These are phyloP conservation scores for Bombyx huttoni DNA, from an alignment of 2,888 invertebrate species.

Conservation along the genomic window DNA sequence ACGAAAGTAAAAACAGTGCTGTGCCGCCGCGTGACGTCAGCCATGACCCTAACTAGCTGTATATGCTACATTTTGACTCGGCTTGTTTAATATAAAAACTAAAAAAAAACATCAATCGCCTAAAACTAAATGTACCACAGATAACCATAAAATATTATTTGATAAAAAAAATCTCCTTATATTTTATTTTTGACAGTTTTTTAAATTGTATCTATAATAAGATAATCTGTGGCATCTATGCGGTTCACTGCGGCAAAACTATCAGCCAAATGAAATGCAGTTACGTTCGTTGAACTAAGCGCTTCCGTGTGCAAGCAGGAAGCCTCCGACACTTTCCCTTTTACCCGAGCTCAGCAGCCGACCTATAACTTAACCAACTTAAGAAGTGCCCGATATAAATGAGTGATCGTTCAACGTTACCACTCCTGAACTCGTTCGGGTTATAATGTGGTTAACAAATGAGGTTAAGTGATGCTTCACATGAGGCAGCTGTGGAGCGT, in stretches of 20 bases:
- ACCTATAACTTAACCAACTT: slow-evolving; percentile 41
- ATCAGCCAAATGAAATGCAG: slow-evolving; percentile 33
- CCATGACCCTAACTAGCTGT: not conserved
- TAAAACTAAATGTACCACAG: not conserved
- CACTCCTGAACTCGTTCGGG: slow-evolving; percentile 23
- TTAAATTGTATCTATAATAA: not conserved
- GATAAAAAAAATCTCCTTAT: not conserved
- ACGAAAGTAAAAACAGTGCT: slow-evolving; percentile 39
- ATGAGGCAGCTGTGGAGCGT: slow-evolving; percentile 53
- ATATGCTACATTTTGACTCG: not conserved
- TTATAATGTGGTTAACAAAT: slow-evolving; percentile 61
- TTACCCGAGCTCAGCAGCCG: slow-evolving; percentile 67
- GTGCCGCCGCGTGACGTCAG: slow-evolving; percentile 13
- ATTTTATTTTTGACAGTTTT: too few relatives aligned
- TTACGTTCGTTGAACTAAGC: slow-evolving; percentile 52
- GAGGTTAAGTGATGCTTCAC: slow-evolving; percentile 61
- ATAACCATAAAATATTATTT: not conserved
- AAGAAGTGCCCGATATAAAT: slow-evolving; percentile 14
- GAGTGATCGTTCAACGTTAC: slow-evolving; percentile 8
- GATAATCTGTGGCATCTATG: not conserved
- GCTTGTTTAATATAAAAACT: not conserved
- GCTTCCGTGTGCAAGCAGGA: slow-evolving; percentile 68
- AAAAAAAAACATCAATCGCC: not conserved
- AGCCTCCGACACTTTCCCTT: slow-evolving; percentile 66
- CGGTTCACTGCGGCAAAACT: not conserved